Conservation (phyloP, 2,113 vertebrate genomes). For the Scortum barcoo region DNA sequence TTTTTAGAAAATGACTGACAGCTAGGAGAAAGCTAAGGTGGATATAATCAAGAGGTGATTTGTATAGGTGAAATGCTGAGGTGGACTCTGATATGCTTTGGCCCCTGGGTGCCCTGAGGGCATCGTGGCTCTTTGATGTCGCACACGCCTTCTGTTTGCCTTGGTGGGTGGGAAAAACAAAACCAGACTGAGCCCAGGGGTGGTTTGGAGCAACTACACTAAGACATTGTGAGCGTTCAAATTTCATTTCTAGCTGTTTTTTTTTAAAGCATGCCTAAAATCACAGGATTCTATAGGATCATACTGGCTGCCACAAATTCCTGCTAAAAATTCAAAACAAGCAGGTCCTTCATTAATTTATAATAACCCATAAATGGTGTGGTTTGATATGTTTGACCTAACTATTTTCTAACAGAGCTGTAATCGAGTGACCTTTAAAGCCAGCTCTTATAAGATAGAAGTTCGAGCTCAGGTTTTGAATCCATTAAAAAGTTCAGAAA, state of each 20-base stretch:
- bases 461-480: conserved; percentile 20
- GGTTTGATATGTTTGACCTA: conserved; percentile 37
- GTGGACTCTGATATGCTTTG: conserved; percentile 47
- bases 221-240: conserved; percentile 57
- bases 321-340: conserved; percentile 51
- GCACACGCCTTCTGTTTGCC: conserved; percentile 67
- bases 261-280: conserved; percentile 63
- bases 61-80: conserved; percentile 55
- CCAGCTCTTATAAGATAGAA: conserved; percentile 10
- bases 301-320: conserved; percentile 44
- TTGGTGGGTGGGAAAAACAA: conserved; percentile 75
- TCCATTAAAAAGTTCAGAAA: not conserved
- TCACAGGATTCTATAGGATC: conserved; percentile 63
- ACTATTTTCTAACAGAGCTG: conserved; percentile 28
- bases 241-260: conserved; percentile 66
- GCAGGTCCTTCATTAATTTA: conserved; percentile 47
- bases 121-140: conserved; percentile 68
- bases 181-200: conserved; percentile 57
- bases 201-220: conserved; percentile 68
- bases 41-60: conserved; percentile 55
- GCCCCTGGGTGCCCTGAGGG: conserved; percentile 54
- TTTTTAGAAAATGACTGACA: conserved; percentile 35
- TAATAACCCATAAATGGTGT: conserved; percentile 47
- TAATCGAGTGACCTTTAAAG: conserved; percentile 24
- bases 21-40: conserved; percentile 12